Evolutionary conservation across 64 coral and sea anemone species (phyloP), one percentile per base, ranked within the genome.

Genomic region (Stichodactyla mertensii): DNA sequence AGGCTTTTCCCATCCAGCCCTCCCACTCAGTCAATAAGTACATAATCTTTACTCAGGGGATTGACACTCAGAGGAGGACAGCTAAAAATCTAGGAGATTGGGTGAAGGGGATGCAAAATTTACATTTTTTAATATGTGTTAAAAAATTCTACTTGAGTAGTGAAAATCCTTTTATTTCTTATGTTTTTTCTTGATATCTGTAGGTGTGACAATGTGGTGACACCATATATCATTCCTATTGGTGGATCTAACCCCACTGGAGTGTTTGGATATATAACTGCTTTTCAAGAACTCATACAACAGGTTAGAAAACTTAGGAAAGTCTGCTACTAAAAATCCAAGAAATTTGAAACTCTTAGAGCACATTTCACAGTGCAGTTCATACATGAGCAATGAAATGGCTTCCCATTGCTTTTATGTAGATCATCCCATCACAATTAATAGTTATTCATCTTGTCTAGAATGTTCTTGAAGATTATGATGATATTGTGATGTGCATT

Each of bases 381-480:
- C 36, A 45, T 45, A 45, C 36, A 45, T 45, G 1, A 45, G 36
- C 36, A 45, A 1, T 45, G 36, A 2, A 45, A 45, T 45, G 3
- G 36, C 19, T 13, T 64, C 0, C 5, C 19, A 66, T 18, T 66
- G 18, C 2, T 66, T 16, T 16, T 64, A 18, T 19, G 15, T 18
- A 13, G 14, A 5, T 66, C 22, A n/a, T 66, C 23, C 18, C 5
- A 15, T 61, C 36, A 45, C 36, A 45, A 6, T 66, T 66, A 19
- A 22, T 61, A 13, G 6, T 81, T 80, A 10, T 87, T 87, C 18
- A 53, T 87, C 27, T 74, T 6, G 26, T 74, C 13, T 77, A 92
- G 91, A 92, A 92, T 52, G 64, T 92, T n/a, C 79, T 88, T 52
- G 86, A 92, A 88, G 86, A 92, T 54, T 92, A 74, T 55, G 91